Conservation (phyloP, 64 coral and sea anemone species). For the Actinia tenebrosa region DNA sequence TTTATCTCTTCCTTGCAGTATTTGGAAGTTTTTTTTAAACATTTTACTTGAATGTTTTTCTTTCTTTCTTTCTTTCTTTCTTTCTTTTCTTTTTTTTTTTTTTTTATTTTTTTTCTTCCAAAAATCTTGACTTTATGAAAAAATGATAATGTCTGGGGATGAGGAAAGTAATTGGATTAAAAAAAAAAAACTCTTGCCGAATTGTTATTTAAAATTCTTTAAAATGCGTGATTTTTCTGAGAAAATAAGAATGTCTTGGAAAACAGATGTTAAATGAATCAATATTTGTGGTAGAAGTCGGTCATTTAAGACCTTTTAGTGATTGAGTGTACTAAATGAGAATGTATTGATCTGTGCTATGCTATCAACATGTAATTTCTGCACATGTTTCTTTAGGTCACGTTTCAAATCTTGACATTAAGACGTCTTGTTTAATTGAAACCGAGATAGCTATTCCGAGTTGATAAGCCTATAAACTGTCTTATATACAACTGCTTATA, state of each 20-base stretch:
- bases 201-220: background rate
- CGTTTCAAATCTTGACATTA: background rate
- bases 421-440: background rate
- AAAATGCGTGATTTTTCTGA: background rate
- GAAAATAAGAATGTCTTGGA: background rate
- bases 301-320: background rate
- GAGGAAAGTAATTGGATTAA: too few relatives aligned
- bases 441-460: background rate
- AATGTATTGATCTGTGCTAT: background rate
- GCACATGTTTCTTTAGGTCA: background rate
- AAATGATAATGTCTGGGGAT: too few relatives aligned
- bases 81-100: too few relatives aligned
- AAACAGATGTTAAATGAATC: too few relatives aligned
- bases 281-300: background rate
- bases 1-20: too few relatives aligned
- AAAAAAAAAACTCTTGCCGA: too few relatives aligned
- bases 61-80: too few relatives aligned
- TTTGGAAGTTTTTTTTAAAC: too few relatives aligned
- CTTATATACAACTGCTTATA: background rate
- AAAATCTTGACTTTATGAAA: too few relatives aligned
- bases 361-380: background rate
- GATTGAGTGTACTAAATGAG: background rate
- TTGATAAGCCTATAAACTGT: background rate
- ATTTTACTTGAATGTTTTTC: background rate
- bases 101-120: too few relatives aligned